phyloP scores from a whole-genome alignment of 2,113 vertebrate genomes.

The Zosterops japonicus region DNA sequence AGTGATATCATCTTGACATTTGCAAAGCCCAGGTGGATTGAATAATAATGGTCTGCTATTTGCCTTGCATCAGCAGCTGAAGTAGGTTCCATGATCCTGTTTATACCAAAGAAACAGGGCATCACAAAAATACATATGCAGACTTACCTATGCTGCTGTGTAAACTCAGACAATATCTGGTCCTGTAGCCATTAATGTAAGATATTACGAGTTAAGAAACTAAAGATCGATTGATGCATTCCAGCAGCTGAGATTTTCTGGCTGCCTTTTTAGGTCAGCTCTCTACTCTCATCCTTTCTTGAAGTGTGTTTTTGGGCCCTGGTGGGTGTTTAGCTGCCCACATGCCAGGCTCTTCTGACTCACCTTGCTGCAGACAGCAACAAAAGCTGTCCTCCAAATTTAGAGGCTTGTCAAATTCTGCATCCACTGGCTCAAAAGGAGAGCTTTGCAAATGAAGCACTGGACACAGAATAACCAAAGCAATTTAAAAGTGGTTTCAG shows the following conservation, averaged over 20 bases:
- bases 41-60: background rate
- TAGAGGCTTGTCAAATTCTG: background rate
- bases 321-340: background rate
- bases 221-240: background rate
- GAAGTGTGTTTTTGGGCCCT: background rate
- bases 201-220: background rate
- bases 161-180: background rate
- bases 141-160: background rate
- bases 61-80: background rate
- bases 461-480: background rate
- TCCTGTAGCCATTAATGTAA: background rate
- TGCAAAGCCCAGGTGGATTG: background rate
- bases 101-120: background rate
- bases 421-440: background rate
- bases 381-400: background rate
- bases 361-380: background rate
- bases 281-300: background rate
- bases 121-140: background rate
- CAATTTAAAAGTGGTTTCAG: background rate
- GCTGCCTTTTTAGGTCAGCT: slow-evolving; percentile 4
- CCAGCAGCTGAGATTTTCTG: background rate
- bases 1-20: slow-evolving; percentile 3
- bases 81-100: background rate
- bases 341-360: background rate
- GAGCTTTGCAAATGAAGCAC: background rate